A percentile compares a stretch with the other conserved stretches of the same genome.
Conservation (phyloP, 2,113 vertebrate genomes). For the Cichladusa arquata region DNA sequence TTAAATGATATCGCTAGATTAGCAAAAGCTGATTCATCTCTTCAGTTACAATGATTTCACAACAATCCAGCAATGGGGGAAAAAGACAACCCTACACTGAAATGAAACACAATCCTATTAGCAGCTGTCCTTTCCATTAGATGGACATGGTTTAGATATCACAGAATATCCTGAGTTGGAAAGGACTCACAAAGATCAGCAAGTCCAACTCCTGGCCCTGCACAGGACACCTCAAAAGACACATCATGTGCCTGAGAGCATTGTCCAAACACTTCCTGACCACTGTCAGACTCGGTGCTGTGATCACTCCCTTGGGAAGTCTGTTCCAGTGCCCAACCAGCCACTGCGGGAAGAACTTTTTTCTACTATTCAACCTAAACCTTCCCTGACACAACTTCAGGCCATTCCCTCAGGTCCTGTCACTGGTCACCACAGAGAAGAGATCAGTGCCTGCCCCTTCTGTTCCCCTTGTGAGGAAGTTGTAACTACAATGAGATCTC, state of each 20-base stretch:
- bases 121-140: background rate
- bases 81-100: background rate
- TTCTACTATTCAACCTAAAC: background rate
- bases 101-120: background rate
- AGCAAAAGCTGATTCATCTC: background rate
- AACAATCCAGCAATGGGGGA: background rate
- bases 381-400: background rate
- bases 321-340: background rate
- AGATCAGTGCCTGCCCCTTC: background rate
- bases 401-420: background rate
- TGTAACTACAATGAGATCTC: background rate
- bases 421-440: background rate
- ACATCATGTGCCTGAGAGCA: rapidly evolving
- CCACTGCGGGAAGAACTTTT: background rate
- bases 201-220: background rate
- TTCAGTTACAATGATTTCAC: background rate
- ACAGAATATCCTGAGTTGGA: background rate
- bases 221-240: background rate
- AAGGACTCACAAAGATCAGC: rapidly evolving
- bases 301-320: no score
- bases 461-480: rapidly evolving
- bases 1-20: background rate
- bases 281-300: background rate
- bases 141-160: background rate
- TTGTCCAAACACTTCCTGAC: rapidly evolving